Evolutionary conservation across 2,888 invertebrate species (phyloP), one percentile per base, ranked within the genome.

Genomic region (Drosophila suboccidentalis): DNA sequence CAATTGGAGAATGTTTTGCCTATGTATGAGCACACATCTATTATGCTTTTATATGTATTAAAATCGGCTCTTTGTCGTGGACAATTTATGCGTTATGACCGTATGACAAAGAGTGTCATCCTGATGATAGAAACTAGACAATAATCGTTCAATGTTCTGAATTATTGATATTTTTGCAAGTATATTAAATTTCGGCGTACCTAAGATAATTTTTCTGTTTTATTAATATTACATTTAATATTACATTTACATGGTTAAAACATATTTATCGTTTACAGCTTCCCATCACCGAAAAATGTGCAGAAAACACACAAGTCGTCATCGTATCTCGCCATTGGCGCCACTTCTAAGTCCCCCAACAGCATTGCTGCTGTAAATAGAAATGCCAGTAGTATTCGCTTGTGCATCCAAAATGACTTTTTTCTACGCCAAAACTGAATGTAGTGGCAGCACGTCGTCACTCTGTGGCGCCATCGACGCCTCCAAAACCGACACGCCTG

Each of bases 211-310:
- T 26, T 6, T 26, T 26, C 22, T 26, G 9, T 17, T 3, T 4
- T 32, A 5, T 29, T 17, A 54, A 11, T 10, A n/a, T 22, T 13
- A 1, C 2, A 11, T 22, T 51, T n/a, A 26, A 26, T n/a, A n/a
- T 22, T 13, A 1, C 2, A 11, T 22, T 51, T n/a, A 5, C 26
- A 26, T 26, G 1, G 1, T n/a, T 3, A 17, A n/a, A 32, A 13
- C 17, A 19, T 8, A 15, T 0, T 4, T 10, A 26, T 9, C 15
- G 0, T 50, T 60, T 36, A 6, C 19, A 92, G 92, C 15, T 93
- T 92, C 62, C 92, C 91, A 32, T 90, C 92, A 6, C 91, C 92
- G 19, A 82, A 84, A 19, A 75, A 75, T 15, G 84, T 90, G 0
- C 85, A 87, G 22, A 87, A 89, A 62, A 80, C 82, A 13, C 76